A percentile compares a stretch with the other conserved stretches of the same genome.
These are phyloP conservation scores for Myotis davidii DNA, from an alignment of 2,113 vertebrate genomes.

Conservation along the genomic window DNA sequence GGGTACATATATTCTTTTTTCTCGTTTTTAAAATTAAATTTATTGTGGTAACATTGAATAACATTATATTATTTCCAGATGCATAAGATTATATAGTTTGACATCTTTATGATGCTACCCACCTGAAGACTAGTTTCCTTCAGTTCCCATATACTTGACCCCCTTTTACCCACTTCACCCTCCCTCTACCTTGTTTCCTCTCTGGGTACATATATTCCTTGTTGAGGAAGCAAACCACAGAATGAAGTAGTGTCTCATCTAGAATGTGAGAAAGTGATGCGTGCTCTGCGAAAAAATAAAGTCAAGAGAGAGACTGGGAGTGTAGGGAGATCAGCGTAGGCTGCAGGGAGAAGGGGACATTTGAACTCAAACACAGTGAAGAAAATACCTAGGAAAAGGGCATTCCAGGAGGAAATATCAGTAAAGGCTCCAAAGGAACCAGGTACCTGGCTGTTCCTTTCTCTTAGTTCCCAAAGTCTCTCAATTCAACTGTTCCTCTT, in stretches of 20 bases:
- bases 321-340: background rate
- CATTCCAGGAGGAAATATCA: background rate
- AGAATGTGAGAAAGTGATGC: background rate
- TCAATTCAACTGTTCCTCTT: background rate
- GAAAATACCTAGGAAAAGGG: background rate
- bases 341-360: background rate
- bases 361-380: background rate
- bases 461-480: background rate
- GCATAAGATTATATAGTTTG: background rate
- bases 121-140: background rate
- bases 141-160: background rate
- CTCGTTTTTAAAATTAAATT: background rate
- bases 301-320: background rate
- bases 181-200: background rate
- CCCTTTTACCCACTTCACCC: background rate
- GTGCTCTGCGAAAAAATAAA: background rate
- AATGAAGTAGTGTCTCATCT: background rate
- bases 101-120: background rate
- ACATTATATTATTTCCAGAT: background rate
- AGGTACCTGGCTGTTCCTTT: background rate
- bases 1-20: background rate
- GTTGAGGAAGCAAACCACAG: background rate
- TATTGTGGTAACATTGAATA: background rate
- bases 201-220: background rate
- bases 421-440: background rate